Base-by-base conservation (phyloP, 2,797 vertebrate genomes). In the Pteropus rufus region DNA sequence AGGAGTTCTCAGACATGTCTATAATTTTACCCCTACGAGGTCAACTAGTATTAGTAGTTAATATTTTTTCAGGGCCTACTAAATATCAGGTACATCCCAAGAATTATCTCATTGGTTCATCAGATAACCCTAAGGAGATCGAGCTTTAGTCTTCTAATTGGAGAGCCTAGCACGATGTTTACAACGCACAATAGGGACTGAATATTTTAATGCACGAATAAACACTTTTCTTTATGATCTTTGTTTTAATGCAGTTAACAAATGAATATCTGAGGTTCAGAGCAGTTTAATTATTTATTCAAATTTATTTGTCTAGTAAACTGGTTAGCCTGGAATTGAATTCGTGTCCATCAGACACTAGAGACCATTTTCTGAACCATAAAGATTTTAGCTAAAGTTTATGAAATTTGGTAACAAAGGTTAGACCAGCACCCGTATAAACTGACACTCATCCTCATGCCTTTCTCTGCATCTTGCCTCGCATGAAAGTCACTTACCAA, bases 391-490 rank as follows among this genome's bases (percentile, higher is more conserved):
- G 7, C 16, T 79, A 31, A 89, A 36, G 56, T 44, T 81, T 8
- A 64, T 64, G 29, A 46, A 79, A 76, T 72, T 39, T 34, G 29
- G 2, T 52, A 60, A 12, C 36, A 56, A 11, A 16, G 4, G 12
- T 58, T 54, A 49, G 65, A 52, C 2, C 8, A 41, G 80, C 16
- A n/a, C 11, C 9, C 4, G 3, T 0, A 0, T 39, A 4, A 5
- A 2, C 0, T 12, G 5, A 0, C 10, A 14, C 11, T 60, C 36
- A 12, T 31, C 1, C 54, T 21, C n/a, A 18, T 14, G 4, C 3
- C 73, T 23, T 34, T 4, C 10, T 83, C 11, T 46, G 12, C 16
- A 16, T 60, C 11, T 31, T 56, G 9, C 14, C 14, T 92, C 2
- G 36, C 1, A 5, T 11, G 19, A 54, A 96, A 41, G 10, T 31